Percentiles rank a stretch among this genome's conserved stretches.
phyloP scores from a whole-genome alignment of 2,888 invertebrate species.

The Pammene fasciana region DNA sequence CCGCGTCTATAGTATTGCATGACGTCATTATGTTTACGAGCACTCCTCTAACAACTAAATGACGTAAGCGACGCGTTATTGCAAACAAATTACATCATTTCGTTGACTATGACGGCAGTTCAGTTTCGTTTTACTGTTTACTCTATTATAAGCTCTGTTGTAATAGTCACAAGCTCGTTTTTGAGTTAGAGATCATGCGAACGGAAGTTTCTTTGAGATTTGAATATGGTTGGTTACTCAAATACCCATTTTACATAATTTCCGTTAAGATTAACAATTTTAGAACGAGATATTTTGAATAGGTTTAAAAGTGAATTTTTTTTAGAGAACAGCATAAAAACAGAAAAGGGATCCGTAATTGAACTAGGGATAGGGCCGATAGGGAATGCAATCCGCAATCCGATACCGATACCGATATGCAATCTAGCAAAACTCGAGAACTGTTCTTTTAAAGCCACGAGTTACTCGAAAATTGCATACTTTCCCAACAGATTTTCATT shows the following conservation, averaged over 20 bases:
- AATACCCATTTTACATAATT: background rate
- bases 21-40: slow-evolving; percentile 6
- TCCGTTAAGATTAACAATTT: background rate
- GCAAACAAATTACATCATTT: slow-evolving; percentile 3
- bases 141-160: background rate
- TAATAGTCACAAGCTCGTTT: background rate
- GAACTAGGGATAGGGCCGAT: no score
- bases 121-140: background rate
- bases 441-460: no score
- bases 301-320: no score
- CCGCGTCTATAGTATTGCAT: slow-evolving; percentile 9
- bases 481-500: no score
- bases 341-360: no score
- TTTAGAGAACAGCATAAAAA: no score
- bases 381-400: no score
- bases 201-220: slow-evolving; percentile 3
- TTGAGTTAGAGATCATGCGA: background rate
- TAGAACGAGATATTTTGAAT: background rate
- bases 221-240: background rate
- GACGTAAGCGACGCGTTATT: slow-evolving; percentile 1
- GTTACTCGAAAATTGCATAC: no score
- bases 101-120: background rate
- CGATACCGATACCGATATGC: no score
- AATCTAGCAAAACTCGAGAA: no score
- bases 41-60: background rate